Percentiles rank a stretch among this genome's conserved stretches.
phyloP scores from a whole-genome alignment of 1,140 invertebrate species.

The Papilio machaon region DNA sequence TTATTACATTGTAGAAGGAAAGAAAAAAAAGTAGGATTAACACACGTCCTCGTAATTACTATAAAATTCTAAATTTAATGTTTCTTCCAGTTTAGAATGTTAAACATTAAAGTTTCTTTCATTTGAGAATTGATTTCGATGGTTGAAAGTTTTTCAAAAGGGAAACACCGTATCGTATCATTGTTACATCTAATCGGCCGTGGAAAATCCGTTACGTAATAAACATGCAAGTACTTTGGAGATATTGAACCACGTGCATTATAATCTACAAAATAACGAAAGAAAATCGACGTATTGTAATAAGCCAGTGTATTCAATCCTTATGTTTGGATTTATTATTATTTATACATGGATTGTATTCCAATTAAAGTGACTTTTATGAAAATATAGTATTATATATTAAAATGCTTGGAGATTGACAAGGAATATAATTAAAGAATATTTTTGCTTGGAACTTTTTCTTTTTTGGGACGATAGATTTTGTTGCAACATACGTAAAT shows the following conservation, averaged over 20 bases:
- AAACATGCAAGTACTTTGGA: neutral
- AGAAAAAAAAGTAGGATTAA: too few species aligned
- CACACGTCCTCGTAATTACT: too few species aligned
- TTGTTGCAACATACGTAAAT: too few species aligned
- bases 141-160: neutral
- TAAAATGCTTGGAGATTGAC: neutral
- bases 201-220: constrained; percentile 17
- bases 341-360: neutral
- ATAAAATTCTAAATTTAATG: neutral
- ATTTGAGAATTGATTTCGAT: neutral
- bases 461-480: too few species aligned
- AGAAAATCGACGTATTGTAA: neutral
- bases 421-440: too few species aligned
- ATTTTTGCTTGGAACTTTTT: too few species aligned
- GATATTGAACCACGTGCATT: neutral
- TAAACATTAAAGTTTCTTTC: neutral
- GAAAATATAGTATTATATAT: neutral
- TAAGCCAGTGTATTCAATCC: neutral
- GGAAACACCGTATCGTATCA: neutral
- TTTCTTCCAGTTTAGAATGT: neutral
- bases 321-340: neutral
- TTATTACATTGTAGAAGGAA: too few species aligned
- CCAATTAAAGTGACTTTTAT: neutral
- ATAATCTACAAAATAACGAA: neutral
- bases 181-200: neutral